Evolutionary conservation across 2,113 vertebrate genomes (phyloP), one percentile per base, ranked within the genome.

Genomic region (Pampusana beccarii): DNA sequence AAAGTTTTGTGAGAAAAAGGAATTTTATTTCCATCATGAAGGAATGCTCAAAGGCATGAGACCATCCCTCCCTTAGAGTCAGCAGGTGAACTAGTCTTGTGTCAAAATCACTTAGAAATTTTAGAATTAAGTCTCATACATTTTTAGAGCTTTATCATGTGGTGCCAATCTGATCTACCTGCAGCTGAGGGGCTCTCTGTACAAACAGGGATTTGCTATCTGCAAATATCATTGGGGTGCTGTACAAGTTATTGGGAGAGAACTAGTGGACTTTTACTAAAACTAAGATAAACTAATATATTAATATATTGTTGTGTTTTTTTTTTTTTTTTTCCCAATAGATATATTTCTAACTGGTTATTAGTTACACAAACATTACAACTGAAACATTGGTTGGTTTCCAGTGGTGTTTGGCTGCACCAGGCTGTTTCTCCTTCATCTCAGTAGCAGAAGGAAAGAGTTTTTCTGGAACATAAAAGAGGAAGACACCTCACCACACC

Each of bases 401-500:
- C 15, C 62, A 25, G 44, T 13, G n/a, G 15, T 54, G 9, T 64
- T 67, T 72, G 36, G 61, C 54, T 44, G 17, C 48, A 69, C 21
- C 40, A 33, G 75, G 26, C 33, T 46, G 2, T 72, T 75, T 66
- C 51, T 58, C n/a, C 31, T 65, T 73, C 46, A 54, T 17, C 56
- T 74, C 51, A 29, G 15, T 18, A 74, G 29, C 16, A 16, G 29
- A 73, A 87, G 33, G 17, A 60, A 70, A 62, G 7, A 56, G 33
- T 17, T 29, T 38, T 33, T 53, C 10, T 71, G 25, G 33, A 72
- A 51, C 5, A 24, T 15, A 20, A 67, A 9, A 64, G 29, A 85
- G 13, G 10, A 5, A 56, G 9, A 33, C 8, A 75, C 4, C 8
- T 80, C 11, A 21, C 8, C 24, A 40, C 11, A 0, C 1, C 6